Base-by-base conservation (phyloP, 1,140 invertebrate species). In the Rhopalosiphum padi region DNA sequence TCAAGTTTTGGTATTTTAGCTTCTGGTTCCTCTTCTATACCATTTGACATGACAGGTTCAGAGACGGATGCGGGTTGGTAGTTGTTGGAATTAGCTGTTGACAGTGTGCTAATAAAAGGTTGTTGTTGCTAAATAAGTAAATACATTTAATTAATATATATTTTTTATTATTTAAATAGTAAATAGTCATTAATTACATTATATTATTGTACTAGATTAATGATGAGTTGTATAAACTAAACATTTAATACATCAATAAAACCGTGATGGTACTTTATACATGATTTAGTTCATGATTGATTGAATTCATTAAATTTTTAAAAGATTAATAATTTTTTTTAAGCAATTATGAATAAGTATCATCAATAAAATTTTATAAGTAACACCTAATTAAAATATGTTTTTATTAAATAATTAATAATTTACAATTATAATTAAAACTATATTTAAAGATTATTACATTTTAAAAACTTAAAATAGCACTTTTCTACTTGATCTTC, bases 1-100 rank as follows among this genome's bases (percentile, higher is more conserved):
- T 93, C 91, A 43, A 30, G 91, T 85, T 37, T 93, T 53, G 91
- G 77, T 85, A 93, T 60, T 85, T 93, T 93, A 85, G 91, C 46
- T 41, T 53, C 48, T 41, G 91, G 77, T 93, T 93, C 91, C n/a
- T 51, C 48, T 93, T 93, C 91, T 86, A 82, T 93, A 9, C 91
- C 91, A 93, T 93, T 93, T 53, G 91, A 53, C 46, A 93, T 86
- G 37, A 55, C 25, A 86, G 91, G 37, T 86, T 0, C 46, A 41
- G 82, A 25, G 11, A 55, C 48, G n/a, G 90, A 35, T 35, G 48
- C 35, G 41, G 91, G 25, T 55, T 86, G 91, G 41, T 53, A 93
- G 22, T 85, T 55, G 82, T 92, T 92, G 22, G 91, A 86, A 37
- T 83, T 51, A 86, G 82, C 11, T 18, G 91, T 85, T 43, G 91